Conservation (phyloP, 2,888 invertebrate genomes). For the Diogma glabrata region DNA sequence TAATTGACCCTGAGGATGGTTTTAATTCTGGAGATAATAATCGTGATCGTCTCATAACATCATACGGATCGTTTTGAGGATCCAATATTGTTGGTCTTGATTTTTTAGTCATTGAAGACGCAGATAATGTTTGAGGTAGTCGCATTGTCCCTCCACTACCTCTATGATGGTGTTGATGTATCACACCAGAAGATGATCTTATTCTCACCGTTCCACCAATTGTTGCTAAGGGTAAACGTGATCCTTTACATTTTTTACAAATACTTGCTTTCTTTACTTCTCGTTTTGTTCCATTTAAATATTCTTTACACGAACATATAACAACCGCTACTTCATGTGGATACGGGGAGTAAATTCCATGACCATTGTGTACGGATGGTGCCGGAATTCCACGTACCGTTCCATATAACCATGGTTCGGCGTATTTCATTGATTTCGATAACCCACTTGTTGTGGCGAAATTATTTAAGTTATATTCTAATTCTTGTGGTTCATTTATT, state of each 20-base stretch:
- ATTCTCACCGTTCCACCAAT: conserved; percentile 58
- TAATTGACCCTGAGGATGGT: conserved; percentile 38
- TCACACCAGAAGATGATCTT: conserved; percentile 22
- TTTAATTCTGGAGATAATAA: conserved; percentile 48
- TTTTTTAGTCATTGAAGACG: conserved; percentile 30
- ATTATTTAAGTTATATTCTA: conserved; percentile 16
- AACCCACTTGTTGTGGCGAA: conserved; percentile 46
- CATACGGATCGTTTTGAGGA: conserved; percentile 63
- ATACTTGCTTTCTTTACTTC: conserved; percentile 61
- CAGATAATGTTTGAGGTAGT: conserved; percentile 43
- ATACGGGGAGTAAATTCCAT: conserved; percentile 40
- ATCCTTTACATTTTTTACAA: conserved; percentile 76
- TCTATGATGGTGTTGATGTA: conserved; percentile 21
- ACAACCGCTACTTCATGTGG: conserved; percentile 47
- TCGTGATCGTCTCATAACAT: conserved; percentile 68
- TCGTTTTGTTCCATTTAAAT: conserved; percentile 63
- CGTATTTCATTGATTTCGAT: conserved; percentile 74
- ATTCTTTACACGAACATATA: conserved; percentile 71
- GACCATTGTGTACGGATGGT: conserved; percentile 35
- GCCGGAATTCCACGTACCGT: conserved; percentile 49
- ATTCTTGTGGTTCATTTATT: conserved; percentile 18
- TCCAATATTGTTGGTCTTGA: conserved; percentile 54
- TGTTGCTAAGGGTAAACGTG: conserved; percentile 57
- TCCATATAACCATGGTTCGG: conserved; percentile 77
- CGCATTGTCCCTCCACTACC: conserved; percentile 51